Percentiles rank a stretch among this genome's conserved stretches.
Conservation (phyloP, 2,797 vertebrate genomes). For the Malacoctenus gilli region DNA sequence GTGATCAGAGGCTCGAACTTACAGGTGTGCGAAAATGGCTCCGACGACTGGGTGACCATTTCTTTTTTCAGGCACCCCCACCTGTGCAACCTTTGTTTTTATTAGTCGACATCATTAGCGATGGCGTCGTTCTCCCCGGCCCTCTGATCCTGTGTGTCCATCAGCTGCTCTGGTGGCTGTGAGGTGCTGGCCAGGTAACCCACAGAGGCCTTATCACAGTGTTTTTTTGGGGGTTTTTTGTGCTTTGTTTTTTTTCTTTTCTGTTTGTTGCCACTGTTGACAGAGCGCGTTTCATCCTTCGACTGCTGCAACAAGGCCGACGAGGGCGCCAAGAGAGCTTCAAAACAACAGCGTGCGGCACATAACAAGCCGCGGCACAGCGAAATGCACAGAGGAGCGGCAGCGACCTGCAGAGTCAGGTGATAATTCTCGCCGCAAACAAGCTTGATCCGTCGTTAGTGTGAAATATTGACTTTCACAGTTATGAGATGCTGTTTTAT, state of each 20-base stretch:
- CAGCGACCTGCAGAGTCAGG: background rate
- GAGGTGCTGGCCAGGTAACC: background rate
- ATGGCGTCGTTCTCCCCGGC: no score
- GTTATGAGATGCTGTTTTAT: background rate
- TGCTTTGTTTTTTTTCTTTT: no score
- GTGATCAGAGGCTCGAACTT: no score
- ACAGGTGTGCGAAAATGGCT: no score
- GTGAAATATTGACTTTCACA: background rate
- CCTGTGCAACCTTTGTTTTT: no score
- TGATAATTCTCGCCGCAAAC: background rate
- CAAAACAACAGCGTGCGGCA: background rate
- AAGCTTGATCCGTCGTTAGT: background rate
- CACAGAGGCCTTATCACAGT: background rate
- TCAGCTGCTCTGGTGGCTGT: background rate
- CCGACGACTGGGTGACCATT: no score
- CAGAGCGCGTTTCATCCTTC: background rate
- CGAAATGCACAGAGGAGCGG: background rate
- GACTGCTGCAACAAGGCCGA: background rate
- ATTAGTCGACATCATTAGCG: no score
- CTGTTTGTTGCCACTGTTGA: no score
- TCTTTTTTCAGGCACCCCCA: no score
- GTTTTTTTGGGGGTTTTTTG: background rate
- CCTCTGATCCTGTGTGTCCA: background rate
- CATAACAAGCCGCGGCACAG: background rate
- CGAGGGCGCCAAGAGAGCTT: background rate